Conservation (phyloP, 2,113 vertebrate genomes). For the Tauraco erythrolophus region DNA sequence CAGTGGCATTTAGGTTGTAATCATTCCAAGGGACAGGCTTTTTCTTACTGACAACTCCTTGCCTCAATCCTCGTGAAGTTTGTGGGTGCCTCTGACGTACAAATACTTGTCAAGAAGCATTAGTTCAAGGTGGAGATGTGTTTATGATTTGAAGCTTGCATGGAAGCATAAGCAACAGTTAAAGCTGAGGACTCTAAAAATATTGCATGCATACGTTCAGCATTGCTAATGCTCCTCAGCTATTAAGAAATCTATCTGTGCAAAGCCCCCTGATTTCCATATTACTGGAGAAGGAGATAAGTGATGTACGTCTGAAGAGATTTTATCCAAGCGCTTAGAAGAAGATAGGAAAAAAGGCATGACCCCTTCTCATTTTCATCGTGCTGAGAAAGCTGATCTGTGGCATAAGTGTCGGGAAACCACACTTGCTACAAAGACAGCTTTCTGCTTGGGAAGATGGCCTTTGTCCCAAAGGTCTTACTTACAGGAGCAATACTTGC, state of each 20-base stretch:
- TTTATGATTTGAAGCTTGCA: not conserved
- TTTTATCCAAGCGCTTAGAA: not conserved
- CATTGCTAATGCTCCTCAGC: not conserved
- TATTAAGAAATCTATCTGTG: not conserved
- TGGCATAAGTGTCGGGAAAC: not conserved
- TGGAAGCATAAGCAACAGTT: not conserved
- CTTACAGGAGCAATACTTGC: not conserved
- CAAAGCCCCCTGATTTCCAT: not conserved
- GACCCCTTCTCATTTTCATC: not conserved
- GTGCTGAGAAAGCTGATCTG: not conserved
- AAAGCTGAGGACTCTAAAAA: not conserved
- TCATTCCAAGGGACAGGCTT: not conserved
- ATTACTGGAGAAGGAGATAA: not conserved
- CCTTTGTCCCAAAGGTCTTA: not conserved
- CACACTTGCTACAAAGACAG: rapidly evolving
- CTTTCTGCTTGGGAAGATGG: not conserved
- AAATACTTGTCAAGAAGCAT: not conserved
- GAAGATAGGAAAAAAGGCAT: not conserved
- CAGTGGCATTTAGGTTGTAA: rapidly evolving
- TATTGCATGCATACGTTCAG: not conserved
- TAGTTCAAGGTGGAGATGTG: not conserved
- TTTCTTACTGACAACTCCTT: not conserved
- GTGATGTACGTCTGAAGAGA: not conserved
- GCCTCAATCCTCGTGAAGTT: not conserved
- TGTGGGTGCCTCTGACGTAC: not conserved